Base-by-base conservation (phyloP, 2,888 invertebrate species). In the Chydorus sphaericus region DNA sequence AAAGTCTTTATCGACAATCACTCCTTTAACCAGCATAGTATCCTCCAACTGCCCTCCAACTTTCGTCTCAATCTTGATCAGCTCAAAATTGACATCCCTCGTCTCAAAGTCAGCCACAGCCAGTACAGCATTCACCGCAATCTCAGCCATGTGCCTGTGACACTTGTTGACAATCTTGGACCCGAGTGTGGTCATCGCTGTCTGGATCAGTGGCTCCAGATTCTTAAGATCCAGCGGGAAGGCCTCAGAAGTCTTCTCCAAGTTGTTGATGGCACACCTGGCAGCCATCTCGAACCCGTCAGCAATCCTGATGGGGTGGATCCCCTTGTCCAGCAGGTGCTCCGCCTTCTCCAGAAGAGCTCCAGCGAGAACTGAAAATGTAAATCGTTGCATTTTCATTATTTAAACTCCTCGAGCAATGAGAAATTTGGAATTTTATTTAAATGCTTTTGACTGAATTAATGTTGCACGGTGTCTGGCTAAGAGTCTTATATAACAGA, bases 231-330 rank as follows among this genome's bases (percentile, higher is more conserved):
- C 84, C 20, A 96, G 83, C 0, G 89, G 88, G 71, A 93, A 97
- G 0, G 82, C 78, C 63, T 94, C 88, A 28, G 91, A 85, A 66
- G 97, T 88, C 51, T 79, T 74, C 60, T 94, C 91, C 60, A 99
- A 73, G 67, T 92, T 86, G 37, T 82, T 77, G 0, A 86, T 78
- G 0, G 94, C 93, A 57, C 82, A 79, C 61, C 89, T 85, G 1
- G 96, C 92, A 0, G 98, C 98, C 71, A 96, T 74, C 71, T 99
- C 97, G 67, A 90, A 99, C 49, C 98, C 98, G 72, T 99, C 98
- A 6, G 98, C 96, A 63, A 98, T 92, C 63, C 97, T 83, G 65
- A 97, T 94, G 0, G 98, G 98, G 70, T 99, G 98, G 67, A 99
- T 94, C 39, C 98, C 98, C 65, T 89, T 85, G 73, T 98, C 96